Base-by-base conservation (phyloP, 2,797 vertebrate species). In the Micromesistius poutassou region DNA sequence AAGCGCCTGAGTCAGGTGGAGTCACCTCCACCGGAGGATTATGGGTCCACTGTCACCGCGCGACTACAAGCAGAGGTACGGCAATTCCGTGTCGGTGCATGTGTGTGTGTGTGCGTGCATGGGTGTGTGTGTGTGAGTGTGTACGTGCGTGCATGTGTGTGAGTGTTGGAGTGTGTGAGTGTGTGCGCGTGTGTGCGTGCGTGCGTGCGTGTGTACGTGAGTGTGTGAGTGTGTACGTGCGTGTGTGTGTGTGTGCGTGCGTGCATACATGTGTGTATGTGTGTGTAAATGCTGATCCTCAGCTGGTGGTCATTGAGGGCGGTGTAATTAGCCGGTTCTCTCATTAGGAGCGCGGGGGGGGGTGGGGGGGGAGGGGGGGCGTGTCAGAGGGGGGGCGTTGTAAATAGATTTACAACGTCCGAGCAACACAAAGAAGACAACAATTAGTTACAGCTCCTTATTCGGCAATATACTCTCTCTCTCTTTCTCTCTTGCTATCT, bases 241-340 rank as follows among this genome's bases (percentile, higher is more conserved):
- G 42, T 78, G 50, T 76, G 68, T 77, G 74, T 73, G n/a, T 72
- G 71, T 4, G 14, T 72, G 50, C 9, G 74, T 36, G 55, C 28
- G 22, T 68, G 31, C 16, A n/a, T n/a, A n/a, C n/a, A n/a, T n/a
- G 31, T 36, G 74, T 38, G 9, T 62, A 30, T 35, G 74, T 75
- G n/a, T 7, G 28, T 9, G 75, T 76, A 14, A 14, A 22, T n/a
- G 74, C 25, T 62, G 50, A 78, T 78, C 76, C 83, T 79, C 83
- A 86, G 87, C 81, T 83, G 82, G 76, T 35, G 72, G 38, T n/a
- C 46, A 30, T 36, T 6, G 22, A n/a, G 77, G 81, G 40, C 42
- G 76, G 22, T 4, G 50, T 84, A 82, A 91, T 86, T 83, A 80
- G 72, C 28, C 25, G 75, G 10, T 73, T 78, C 74, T 74, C 30